phyloP scores from a whole-genome alignment of 37 sponge, comb jelly and placozoan species.

The Bolinopsis microptera region DNA sequence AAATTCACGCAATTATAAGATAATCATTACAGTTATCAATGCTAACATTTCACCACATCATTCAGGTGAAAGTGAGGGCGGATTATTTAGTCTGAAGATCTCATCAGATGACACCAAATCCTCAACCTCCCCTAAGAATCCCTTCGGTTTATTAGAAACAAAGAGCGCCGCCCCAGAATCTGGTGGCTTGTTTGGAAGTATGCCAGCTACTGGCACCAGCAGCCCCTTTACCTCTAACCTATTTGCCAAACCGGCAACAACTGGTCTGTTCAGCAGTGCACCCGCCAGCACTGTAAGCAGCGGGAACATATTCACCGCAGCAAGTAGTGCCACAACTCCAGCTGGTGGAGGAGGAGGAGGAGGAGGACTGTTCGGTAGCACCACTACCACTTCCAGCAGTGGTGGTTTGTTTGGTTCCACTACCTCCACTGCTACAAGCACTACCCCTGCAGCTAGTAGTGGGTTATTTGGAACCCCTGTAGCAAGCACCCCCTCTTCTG shows the following conservation, averaged over 20 bases:
- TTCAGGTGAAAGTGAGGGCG: constrained; percentile 20
- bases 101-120: not conserved
- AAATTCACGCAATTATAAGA: not conserved
- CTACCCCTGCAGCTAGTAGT: constrained; percentile 2
- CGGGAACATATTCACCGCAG: not conserved
- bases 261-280: not conserved
- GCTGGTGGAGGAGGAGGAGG: not conserved
- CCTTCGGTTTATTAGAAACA: not conserved
- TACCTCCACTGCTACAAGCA: not conserved
- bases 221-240: constrained; percentile 41
- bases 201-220: not conserved
- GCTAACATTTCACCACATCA: not conserved
- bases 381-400: not conserved
- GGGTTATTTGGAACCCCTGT: not conserved
- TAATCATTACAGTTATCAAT: not conserved
- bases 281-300: not conserved
- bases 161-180: not conserved
- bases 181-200: not conserved
- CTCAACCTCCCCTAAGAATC: not conserved
- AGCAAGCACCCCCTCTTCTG: not conserved
- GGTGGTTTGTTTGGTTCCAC: constrained; percentile 36
- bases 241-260: not conserved
- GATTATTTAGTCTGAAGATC: not conserved
- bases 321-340: not conserved
- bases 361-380: not conserved